Conservation (phyloP, 2,888 invertebrate species). For the Lumbricus terrestris region DNA sequence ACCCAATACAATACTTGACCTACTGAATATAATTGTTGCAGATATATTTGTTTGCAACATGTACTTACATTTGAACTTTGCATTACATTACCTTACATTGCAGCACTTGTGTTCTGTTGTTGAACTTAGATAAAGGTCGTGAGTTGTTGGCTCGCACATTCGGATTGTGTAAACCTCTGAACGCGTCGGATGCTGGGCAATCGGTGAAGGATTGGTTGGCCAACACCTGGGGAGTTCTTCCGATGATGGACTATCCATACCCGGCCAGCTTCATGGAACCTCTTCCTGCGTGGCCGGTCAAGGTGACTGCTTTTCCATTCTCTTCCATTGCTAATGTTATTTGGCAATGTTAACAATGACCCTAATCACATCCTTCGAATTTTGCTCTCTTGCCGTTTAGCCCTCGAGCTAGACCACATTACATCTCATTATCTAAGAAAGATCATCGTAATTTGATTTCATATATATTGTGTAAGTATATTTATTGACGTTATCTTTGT, state of each 20-base stretch:
- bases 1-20: too few relatives aligned
- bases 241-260: conserved; percentile 96
- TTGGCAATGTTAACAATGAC: not conserved
- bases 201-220: conserved; percentile 71
- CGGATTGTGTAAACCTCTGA: conserved; percentile 73
- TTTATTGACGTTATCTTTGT: too few relatives aligned
- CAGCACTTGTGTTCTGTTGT: not conserved
- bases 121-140: conserved; percentile 69
- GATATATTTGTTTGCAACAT: too few relatives aligned
- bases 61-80: too few relatives aligned
- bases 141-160: conserved; percentile 72
- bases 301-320: conserved; percentile 53
- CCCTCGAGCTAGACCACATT: too few relatives aligned
- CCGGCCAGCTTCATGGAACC: conserved; percentile 74
- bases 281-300: conserved; percentile 82
- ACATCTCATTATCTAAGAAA: too few relatives aligned
- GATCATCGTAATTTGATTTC: too few relatives aligned
- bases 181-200: conserved; percentile 63
- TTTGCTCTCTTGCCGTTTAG: not conserved
- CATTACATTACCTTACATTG: not conserved
- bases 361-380: not conserved
- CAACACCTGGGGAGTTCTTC: conserved; percentile 75
- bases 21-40: too few relatives aligned
- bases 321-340: not conserved
- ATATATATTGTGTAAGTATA: too few relatives aligned